A percentile compares a stretch with the other conserved stretches of the same genome.
Evolutionary conservation across 92 coral and sea anemone genomes (phyloP).

Genomic region (Umimayanthus kanabou): DNA sequence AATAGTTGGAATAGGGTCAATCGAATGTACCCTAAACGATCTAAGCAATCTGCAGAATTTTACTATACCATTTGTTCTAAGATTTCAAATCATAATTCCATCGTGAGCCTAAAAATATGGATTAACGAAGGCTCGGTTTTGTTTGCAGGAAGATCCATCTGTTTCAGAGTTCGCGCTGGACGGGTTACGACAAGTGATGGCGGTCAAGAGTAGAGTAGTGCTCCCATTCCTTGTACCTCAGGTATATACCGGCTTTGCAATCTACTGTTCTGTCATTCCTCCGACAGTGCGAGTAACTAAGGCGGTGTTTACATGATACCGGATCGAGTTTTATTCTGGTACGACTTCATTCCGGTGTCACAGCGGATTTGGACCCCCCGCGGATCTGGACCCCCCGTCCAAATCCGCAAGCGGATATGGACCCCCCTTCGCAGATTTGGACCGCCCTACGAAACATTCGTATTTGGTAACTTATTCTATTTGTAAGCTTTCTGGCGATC

Average conservation of each 20-base stretch:
- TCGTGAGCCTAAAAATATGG: background rate
- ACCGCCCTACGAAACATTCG: no score
- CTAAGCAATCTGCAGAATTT: background rate
- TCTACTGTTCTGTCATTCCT: background rate
- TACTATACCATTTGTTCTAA: background rate
- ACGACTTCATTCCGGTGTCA: no score
- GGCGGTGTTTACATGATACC: no score
- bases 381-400: no score
- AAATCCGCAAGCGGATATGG: no score
- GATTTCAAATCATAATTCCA: background rate
- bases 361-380: no score
- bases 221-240: conserved; percentile 97
- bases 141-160: conserved; percentile 77
- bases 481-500: no score
- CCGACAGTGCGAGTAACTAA: background rate
- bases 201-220: conserved; percentile 94
- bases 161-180: conserved; percentile 87
- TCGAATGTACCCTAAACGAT: no score
- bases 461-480: no score
- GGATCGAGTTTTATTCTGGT: no score
- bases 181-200: conserved; percentile 96
- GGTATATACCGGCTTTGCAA: conserved; percentile 52
- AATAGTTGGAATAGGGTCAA: no score
- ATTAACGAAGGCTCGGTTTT: background rate
- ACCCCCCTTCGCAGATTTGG: no score